These are phyloP conservation scores for Drymonia ruficornis DNA, from an alignment of 2,888 invertebrate genomes.

Conservation along the genomic window DNA sequence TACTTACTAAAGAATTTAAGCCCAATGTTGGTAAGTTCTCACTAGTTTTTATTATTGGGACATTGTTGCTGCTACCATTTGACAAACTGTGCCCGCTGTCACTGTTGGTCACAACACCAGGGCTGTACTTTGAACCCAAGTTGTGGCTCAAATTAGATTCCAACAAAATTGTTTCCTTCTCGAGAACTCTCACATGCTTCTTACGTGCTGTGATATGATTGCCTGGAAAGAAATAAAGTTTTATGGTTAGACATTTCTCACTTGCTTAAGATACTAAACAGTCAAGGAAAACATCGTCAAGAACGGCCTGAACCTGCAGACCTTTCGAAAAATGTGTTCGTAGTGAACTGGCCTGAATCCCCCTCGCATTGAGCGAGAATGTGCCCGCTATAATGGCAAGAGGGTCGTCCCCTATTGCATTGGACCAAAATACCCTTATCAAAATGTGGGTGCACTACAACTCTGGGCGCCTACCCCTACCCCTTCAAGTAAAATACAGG, in stretches of 20 bases:
- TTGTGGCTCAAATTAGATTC: constrained; percentile 22
- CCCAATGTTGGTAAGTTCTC: constrained; percentile 29
- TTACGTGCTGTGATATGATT: constrained; percentile 45
- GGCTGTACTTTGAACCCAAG: constrained; percentile 13
- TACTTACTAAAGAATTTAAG: constrained; percentile 43
- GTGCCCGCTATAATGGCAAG: too few relatives aligned
- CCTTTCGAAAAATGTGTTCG: too few relatives aligned
- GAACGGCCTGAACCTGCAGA: too few relatives aligned
- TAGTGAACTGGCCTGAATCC: too few relatives aligned
- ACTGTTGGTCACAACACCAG: constrained; percentile 14
- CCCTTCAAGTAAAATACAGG: too few relatives aligned
- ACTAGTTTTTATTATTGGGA: constrained; percentile 20
- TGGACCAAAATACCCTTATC: too few relatives aligned
- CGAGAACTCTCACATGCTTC: constrained; percentile 43
- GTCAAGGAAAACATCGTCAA: too few relatives aligned
- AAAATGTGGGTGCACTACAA: too few relatives aligned
- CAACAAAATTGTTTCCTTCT: constrained; percentile 35
- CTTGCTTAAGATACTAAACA: too few relatives aligned
- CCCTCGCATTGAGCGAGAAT: too few relatives aligned
- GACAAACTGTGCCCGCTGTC: constrained; percentile 15
- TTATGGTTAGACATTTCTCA: neutral
- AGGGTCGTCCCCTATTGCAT: too few relatives aligned
- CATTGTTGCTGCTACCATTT: neutral
- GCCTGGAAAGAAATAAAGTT: constrained; percentile 41
- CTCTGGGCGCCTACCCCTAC: too few relatives aligned